Percentiles rank a stretch among this genome's conserved stretches.
phyloP scores from a whole-genome alignment of 2,888 invertebrate genomes.

The Phytoseiulus persimilis region DNA sequence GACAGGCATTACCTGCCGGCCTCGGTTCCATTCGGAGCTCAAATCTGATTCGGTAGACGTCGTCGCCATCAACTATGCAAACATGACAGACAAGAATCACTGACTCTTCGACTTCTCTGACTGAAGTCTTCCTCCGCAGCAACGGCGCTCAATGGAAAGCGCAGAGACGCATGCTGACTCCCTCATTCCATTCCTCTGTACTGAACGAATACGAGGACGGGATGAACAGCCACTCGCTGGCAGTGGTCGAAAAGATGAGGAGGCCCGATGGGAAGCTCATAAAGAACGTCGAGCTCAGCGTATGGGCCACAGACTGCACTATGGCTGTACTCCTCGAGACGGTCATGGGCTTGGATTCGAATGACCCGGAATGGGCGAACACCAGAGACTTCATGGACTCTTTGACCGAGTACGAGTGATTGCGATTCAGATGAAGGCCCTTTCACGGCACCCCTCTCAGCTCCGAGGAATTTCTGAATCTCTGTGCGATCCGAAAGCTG shows the following conservation, averaged over 20 bases:
- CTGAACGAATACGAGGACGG: not conserved
- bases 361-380: not conserved
- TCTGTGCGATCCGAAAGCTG: too few species aligned
- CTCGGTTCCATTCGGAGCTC: too few species aligned
- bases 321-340: constrained; percentile 28
- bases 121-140: not conserved
- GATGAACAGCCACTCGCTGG: not conserved
- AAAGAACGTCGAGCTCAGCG: constrained; percentile 6
- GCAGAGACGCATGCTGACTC: not conserved
- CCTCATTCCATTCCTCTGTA: not conserved
- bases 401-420: not conserved
- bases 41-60: too few species aligned
- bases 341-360: not conserved
- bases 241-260: not conserved
- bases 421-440: too few species aligned
- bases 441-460: too few species aligned
- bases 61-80: too few species aligned
- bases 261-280: not conserved
- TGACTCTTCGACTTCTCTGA: too few species aligned
- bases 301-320: not conserved
- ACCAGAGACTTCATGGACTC: not conserved
- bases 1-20: too few species aligned
- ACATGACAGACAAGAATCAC: too few species aligned
- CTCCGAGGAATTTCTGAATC: too few species aligned
- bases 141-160: constrained; percentile 18